Evolutionary conservation across 2,113 vertebrate genomes (phyloP), one percentile per base, ranked within the genome.

Genomic region (Microcebus murinus): DNA sequence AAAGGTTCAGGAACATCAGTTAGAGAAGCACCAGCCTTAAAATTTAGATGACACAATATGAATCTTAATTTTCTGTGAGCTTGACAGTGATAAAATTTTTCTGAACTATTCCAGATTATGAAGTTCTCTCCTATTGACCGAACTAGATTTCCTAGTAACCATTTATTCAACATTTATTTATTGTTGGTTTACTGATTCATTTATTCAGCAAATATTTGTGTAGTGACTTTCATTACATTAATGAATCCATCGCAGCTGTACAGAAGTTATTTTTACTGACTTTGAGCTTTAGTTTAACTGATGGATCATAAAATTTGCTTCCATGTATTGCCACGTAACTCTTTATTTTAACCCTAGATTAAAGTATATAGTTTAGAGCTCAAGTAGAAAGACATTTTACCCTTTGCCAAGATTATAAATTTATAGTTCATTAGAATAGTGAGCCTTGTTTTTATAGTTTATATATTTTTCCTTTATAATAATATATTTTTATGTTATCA

Each of bases 241-340:
- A 18, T 63, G 63, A 91, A 27, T 77, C 11, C 3, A 27, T 71
- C 21, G 6, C 8, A 73, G 13, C 55, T 92, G 52, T 36, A 50
- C 39, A 34, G 27, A 96, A 61, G 4, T 65, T 94, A 63, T 91
- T 85, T 81, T 65, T 63, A 4, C 67, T 76, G 71, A 57, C 59
- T 87, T 31, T 8, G 15, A 86, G 10, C 17, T 82, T 93, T 90
- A 55, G 17, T 45, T 89, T 93, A 77, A 91, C 9, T 77, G 91
- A 97, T 34, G 67, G 55, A 65, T 97, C 50, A 25, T 81, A 61
- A 84, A 8, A 92, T 55, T 87, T 92, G 55, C 15, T 94, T 97
- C 59, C 63, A 8, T 39, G n/a, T n/a, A 27, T 6, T 55, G 71
- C 15, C 59, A n/a, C 7, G 3, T 79, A 61, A 74, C 12, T 85